A percentile compares a stretch with the other conserved stretches of the same genome.
Conservation (phyloP, 2,113 vertebrate genomes). For the Brachirus orientalis region DNA sequence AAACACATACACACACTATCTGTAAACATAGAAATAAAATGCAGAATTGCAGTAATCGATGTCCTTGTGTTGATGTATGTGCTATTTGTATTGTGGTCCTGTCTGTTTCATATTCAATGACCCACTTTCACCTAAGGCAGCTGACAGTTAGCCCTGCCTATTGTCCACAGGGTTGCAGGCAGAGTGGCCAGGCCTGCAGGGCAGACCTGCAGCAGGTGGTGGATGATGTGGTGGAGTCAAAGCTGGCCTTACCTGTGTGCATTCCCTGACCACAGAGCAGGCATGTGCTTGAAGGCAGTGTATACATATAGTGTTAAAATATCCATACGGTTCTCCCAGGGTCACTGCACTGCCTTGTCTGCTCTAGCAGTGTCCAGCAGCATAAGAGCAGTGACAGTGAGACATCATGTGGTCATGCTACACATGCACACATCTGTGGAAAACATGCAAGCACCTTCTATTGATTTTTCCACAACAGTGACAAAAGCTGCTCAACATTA, state of each 20-base stretch:
- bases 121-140: conserved; percentile 50
- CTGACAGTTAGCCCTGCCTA: conserved; percentile 40
- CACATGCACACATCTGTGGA: conserved; percentile 6
- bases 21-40: too few relatives aligned
- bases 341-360: conserved; percentile 13
- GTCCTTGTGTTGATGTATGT: conserved; percentile 17
- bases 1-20: neutral
- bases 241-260: conserved; percentile 39
- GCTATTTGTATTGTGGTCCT: neutral
- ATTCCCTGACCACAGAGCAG: conserved; percentile 19
- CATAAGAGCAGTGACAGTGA: conserved; percentile 38
- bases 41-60: conserved; percentile 7
- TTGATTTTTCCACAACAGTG: conserved; percentile 55
- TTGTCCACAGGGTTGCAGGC: conserved; percentile 41
- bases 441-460: conserved; percentile 38
- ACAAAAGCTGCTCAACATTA: conserved; percentile 65
- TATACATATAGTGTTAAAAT: conserved; percentile 45
- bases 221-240: conserved; percentile 21
- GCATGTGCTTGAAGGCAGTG: conserved; percentile 50
- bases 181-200: conserved; percentile 45
- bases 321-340: conserved; percentile 47
- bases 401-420: conserved; percentile 22
- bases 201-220: conserved; percentile 38
- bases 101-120: conserved; percentile 54
- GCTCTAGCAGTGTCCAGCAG: conserved; percentile 18